Evolutionary conservation across 2,888 invertebrate species (phyloP), one percentile per base, ranked within the genome.

Genomic region (Tinea trinotella): DNA sequence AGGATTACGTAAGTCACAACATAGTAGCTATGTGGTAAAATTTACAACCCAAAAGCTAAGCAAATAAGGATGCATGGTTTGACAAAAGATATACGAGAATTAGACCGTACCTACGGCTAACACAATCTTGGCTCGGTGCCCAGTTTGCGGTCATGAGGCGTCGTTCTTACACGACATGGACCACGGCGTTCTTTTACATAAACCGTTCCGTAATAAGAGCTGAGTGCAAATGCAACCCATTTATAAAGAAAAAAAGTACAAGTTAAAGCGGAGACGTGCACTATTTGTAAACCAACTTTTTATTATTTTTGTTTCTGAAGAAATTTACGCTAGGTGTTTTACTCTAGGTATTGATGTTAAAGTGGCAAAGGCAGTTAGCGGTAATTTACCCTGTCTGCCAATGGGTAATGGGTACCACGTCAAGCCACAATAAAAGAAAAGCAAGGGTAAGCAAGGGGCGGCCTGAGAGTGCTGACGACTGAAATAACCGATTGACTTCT

Each of bases 171-270:
- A 62, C 62, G 65, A 72, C 72, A 73, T 48, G 50, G 52, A 20
- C 50, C 46, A 20, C 48, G 40, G 36, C 24, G 30, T 49, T 52
- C 53, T 56, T 75, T 71, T 70, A 74, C 72, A 70, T 70, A 68
- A 70, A 66, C 64, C 36, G 48, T 48, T 34, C 17, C 30, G 52
- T 55, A 55, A 50, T 50, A 57, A 49, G 52, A 54, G 30, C 53
- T 30, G 44, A 49, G 48, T 50, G 48, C 75, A 71, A 68, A 76
- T 76, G 72, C 73, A 74, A 67, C 65, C 74, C 69, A 74, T 76
- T 76, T 75, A 74, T 74, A 67, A 64, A 63, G 66, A 63, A 64
- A n/a, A n/a, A 74, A 73, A 68, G 72, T 74, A 74, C 70, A 68
- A 64, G 70, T 67, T 35, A 17, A 22, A 35, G 35, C 52, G 18